phyloP scores from a whole-genome alignment of 2,797 vertebrate species.

The Acrossocheilus fasciatus region DNA sequence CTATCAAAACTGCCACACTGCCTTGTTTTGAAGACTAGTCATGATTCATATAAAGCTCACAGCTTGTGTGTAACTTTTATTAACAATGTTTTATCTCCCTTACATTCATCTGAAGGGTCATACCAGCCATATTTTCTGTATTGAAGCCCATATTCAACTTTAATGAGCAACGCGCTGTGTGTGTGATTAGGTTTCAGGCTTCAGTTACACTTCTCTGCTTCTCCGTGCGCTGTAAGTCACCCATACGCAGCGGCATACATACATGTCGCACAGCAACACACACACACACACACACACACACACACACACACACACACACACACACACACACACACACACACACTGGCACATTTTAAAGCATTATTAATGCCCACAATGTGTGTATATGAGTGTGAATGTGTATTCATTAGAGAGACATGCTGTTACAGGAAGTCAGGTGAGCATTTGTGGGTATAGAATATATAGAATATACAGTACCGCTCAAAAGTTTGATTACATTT shows the following conservation, averaged over 20 bases:
- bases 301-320: not conserved
- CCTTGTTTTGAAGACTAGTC: not conserved
- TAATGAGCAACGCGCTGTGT: slow-evolving; percentile 76
- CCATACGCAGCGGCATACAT: slow-evolving; percentile 41
- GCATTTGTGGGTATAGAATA: not conserved
- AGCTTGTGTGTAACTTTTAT: not conserved
- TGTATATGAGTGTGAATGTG: slow-evolving; percentile 36
- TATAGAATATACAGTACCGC: not conserved
- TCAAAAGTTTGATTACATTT: not conserved
- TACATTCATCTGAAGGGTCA: slow-evolving; percentile 16
- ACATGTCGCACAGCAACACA: slow-evolving; percentile 39
- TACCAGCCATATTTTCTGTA: slow-evolving; percentile 59
- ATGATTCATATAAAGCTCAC: not conserved
- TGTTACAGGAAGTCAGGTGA: not conserved
- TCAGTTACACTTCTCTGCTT: slow-evolving; percentile 72
- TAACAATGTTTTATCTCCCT: not conserved
- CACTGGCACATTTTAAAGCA: not conserved
- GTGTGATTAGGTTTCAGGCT: slow-evolving; percentile 79
- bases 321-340: not conserved
- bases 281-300: not conserved
- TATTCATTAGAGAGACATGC: not conserved
- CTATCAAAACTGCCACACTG: not conserved
- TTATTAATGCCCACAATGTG: not conserved
- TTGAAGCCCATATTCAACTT: slow-evolving; percentile 77
- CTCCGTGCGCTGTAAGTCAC: slow-evolving; percentile 51